These are phyloP conservation scores for Panagrolaimus sp. DNA, from an alignment of 1,140 invertebrate genomes.

Conservation along the genomic window DNA sequence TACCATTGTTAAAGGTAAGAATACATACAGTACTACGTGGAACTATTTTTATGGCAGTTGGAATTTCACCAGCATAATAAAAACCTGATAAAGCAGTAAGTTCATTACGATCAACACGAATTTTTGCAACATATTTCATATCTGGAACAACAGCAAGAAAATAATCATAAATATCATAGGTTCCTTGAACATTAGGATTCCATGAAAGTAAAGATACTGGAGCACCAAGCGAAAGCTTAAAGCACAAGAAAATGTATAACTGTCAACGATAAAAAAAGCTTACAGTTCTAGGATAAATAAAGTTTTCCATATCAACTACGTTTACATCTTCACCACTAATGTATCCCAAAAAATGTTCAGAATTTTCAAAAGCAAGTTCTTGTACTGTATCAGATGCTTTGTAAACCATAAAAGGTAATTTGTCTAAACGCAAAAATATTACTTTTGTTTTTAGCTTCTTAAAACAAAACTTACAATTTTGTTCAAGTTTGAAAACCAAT, in stretches of 20 bases:
- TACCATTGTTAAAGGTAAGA: background rate
- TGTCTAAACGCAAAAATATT: background rate
- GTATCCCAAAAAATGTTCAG: background rate
- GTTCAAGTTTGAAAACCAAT: background rate
- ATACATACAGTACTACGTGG: background rate
- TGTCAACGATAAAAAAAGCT: background rate
- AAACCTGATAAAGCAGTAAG: background rate
- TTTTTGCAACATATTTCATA: background rate
- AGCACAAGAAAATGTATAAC: background rate
- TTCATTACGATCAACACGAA: background rate
- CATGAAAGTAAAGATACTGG: background rate
- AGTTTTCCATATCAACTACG: background rate
- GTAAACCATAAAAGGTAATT: constrained; percentile 4
- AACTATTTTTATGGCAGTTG: background rate
- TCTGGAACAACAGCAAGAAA: background rate
- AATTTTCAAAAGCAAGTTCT: background rate
- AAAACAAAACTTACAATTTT: background rate
- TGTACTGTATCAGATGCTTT: background rate
- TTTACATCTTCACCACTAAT: background rate
- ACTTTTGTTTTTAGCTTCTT: background rate
- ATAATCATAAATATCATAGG: background rate
- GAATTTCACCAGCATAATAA: background rate
- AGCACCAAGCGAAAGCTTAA: background rate
- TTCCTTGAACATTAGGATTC: background rate
- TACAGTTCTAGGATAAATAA: background rate